These are phyloP conservation scores for Augochlorella aurata DNA, from an alignment of 2,888 invertebrate species.

Conservation along the genomic window DNA sequence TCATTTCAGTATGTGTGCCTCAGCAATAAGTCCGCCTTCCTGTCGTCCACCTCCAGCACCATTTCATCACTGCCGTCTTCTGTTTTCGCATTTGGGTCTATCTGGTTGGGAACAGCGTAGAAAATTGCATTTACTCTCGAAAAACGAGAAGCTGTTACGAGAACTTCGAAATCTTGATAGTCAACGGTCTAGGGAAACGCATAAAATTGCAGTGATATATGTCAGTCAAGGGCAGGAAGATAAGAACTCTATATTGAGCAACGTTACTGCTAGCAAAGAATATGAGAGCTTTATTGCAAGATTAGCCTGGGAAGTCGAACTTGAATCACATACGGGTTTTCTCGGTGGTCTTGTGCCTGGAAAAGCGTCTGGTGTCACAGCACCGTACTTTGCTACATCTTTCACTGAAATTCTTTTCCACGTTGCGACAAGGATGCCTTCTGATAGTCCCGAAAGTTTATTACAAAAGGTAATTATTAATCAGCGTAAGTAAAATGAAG, in stretches of 20 bases:
- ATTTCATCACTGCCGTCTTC: slow-evolving; percentile 92
- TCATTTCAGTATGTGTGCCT: slow-evolving; percentile 82
- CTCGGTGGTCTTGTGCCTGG: slow-evolving; percentile 96
- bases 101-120: slow-evolving; percentile 94
- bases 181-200: slow-evolving; percentile 95
- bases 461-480: slow-evolving; percentile 87
- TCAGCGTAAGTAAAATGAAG: too few relatives aligned
- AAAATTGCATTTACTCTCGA: slow-evolving; percentile 92
- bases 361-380: slow-evolving; percentile 94
- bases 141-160: slow-evolving; percentile 93
- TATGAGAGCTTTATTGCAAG: slow-evolving; percentile 93
- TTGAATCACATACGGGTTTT: slow-evolving; percentile 97
- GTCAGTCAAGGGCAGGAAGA: slow-evolving; percentile 99
- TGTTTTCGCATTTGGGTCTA: slow-evolving; percentile 96
- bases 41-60: slow-evolving; percentile 84
- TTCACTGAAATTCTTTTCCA: slow-evolving; percentile 98
- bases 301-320: slow-evolving; percentile 92
- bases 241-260: slow-evolving; percentile 95
- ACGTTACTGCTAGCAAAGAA: slow-evolving; percentile 94
- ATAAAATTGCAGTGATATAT: slow-evolving; percentile 98
- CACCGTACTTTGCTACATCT: slow-evolving; percentile 97
- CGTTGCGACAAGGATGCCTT: slow-evolving; percentile 98
- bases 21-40: slow-evolving; percentile 83
- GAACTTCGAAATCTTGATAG: slow-evolving; percentile 96
- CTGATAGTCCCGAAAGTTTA: slow-evolving; percentile 92